A percentile compares a stretch with the other conserved stretches of the same genome.
Evolutionary conservation across 2,888 invertebrate genomes (phyloP).

Genomic region (Tryphoninae sp.): DNA sequence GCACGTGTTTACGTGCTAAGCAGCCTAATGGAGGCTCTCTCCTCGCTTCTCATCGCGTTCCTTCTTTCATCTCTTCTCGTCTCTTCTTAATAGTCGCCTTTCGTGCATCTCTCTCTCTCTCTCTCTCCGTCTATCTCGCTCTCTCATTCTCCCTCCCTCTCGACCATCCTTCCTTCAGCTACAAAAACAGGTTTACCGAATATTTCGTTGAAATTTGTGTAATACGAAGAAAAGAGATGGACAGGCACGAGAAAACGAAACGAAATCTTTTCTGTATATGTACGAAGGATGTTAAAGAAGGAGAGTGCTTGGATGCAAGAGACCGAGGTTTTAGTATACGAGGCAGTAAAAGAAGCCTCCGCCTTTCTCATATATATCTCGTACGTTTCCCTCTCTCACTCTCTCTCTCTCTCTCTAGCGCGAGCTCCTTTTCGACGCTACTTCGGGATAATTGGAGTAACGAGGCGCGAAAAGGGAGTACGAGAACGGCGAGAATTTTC

Average conservation of each 20-base stretch:
- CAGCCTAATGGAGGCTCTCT: slow-evolving; percentile 75
- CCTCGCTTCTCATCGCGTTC: slow-evolving; percentile 41
- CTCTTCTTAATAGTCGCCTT: slow-evolving; percentile 24
- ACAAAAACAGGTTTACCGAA: slow-evolving; percentile 63
- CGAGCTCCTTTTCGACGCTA: slow-evolving; percentile 12
- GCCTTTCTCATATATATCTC: slow-evolving; percentile 3
- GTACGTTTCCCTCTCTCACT: slow-evolving; percentile 14
- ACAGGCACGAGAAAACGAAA: slow-evolving; percentile 25
- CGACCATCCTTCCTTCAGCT: slow-evolving; percentile 13
- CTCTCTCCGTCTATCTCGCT: not conserved
- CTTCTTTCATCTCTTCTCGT: slow-evolving; percentile 24
- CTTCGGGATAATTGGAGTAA: slow-evolving; percentile 60
- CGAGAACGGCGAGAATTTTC: slow-evolving; percentile 41
- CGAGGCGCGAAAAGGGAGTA: slow-evolving; percentile 58
- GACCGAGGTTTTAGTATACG: slow-evolving; percentile 46
- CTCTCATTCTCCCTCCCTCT: slow-evolving; percentile 14
- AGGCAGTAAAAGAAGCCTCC: slow-evolving; percentile 54
- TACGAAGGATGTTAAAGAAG: slow-evolving; percentile 24
- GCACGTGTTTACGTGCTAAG: slow-evolving; percentile 76
- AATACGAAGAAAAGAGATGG: slow-evolving; percentile 36
- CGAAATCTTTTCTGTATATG: slow-evolving; percentile 40
- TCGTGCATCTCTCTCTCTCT: slow-evolving; percentile 9
- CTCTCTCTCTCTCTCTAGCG: not conserved
- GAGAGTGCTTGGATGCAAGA: slow-evolving; percentile 33
- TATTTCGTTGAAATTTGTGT: slow-evolving; percentile 56